Conservation (phyloP, 1,140 invertebrate genomes). For the Copidosoma floridanum region DNA sequence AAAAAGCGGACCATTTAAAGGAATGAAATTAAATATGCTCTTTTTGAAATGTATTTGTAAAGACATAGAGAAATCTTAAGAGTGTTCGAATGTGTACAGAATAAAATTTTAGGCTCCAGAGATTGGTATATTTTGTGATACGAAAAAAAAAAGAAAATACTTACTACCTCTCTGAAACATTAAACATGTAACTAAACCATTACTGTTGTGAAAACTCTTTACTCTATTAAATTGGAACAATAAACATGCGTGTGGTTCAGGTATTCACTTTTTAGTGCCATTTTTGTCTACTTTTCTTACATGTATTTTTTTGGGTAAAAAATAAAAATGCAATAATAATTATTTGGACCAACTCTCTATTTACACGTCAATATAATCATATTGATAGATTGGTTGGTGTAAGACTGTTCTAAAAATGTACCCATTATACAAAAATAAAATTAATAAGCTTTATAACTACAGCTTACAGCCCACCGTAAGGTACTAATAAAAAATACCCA, state of each 20-base stretch:
- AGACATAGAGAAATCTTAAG: slow-evolving; percentile 31
- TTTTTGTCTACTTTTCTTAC: slow-evolving; percentile 31
- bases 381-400: neutral
- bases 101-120: slow-evolving; percentile 38
- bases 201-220: slow-evolving; percentile 40
- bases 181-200: slow-evolving; percentile 26
- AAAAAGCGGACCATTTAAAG: slow-evolving; percentile 13
- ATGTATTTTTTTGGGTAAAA: neutral
- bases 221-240: slow-evolving; percentile 12
- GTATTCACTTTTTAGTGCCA: slow-evolving; percentile 39
- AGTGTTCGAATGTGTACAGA: slow-evolving; percentile 19
- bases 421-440: no score
- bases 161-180: slow-evolving; percentile 5
- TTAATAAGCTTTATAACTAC: no score
- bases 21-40: slow-evolving; percentile 35
- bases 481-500: neutral
- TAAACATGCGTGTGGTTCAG: slow-evolving; percentile 32
- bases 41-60: no score
- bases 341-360: neutral
- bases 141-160: slow-evolving; percentile 18
- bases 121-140: slow-evolving; percentile 50
- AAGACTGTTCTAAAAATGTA: slow-evolving; percentile 12
- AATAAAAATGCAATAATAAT: neutral
- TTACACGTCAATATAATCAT: slow-evolving; percentile 8
- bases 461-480: no score